These are phyloP conservation scores for Anas flavirostris DNA, from an alignment of 2,797 vertebrate species.

Conservation along the genomic window DNA sequence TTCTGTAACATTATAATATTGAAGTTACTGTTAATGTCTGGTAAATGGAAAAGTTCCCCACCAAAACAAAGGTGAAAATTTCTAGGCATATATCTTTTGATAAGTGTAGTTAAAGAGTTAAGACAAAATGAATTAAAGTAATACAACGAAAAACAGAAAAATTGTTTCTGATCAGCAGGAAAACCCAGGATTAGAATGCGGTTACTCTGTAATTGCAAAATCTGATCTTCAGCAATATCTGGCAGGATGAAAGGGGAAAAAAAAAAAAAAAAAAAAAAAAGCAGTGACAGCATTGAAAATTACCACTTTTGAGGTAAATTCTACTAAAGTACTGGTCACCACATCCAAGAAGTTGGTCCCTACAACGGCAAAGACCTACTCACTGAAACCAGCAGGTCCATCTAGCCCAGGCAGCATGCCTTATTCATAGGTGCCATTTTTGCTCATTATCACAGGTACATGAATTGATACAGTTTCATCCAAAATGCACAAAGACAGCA, in stretches of 20 bases:
- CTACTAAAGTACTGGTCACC: not conserved
- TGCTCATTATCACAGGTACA: not conserved
- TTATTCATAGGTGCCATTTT: not conserved
- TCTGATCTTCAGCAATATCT: constrained; percentile 25
- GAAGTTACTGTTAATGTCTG: not conserved
- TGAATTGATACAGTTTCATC: not conserved
- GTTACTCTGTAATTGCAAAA: constrained; percentile 52
- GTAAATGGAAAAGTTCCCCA: not conserved
- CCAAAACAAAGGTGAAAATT: not conserved
- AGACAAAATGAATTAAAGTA: constrained; percentile 22
- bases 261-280: too few species aligned
- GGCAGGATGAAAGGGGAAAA: not conserved
- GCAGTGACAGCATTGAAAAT: not conserved
- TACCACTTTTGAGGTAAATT: not conserved
- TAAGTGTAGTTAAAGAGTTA: constrained; percentile 21
- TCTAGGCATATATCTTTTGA: not conserved
- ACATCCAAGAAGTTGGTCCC: not conserved
- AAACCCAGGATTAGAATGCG: constrained; percentile 28
- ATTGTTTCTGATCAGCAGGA: constrained; percentile 52
- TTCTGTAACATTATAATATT: not conserved
- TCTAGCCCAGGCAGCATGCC: not conserved
- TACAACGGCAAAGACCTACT: rapidly evolving
- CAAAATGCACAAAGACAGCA: not conserved
- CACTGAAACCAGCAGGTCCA: not conserved
- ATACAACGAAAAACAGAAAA: not conserved